A percentile compares a stretch with the other conserved stretches of the same genome.
These are phyloP conservation scores for Fregata magnificens DNA, from an alignment of 2,113 vertebrate species.

Conservation along the genomic window DNA sequence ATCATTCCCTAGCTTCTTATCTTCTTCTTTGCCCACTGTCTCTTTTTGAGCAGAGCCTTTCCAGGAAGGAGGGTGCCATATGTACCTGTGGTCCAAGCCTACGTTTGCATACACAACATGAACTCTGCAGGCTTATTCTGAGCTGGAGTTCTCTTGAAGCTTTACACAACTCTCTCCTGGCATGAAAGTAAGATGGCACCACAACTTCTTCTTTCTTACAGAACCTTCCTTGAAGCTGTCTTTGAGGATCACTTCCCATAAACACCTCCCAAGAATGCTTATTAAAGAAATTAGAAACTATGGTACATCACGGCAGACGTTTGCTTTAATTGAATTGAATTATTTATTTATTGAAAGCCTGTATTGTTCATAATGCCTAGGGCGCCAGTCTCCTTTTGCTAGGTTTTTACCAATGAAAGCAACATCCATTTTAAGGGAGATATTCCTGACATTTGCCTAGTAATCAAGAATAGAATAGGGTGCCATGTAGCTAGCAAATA, in stretches of 20 bases:
- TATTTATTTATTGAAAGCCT: slow-evolving; percentile 45
- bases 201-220: neutral
- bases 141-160: neutral
- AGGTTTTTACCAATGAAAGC: neutral
- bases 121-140: neutral
- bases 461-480: neutral
- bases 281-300: slow-evolving; percentile 34
- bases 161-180: neutral
- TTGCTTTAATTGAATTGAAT: slow-evolving; percentile 40
- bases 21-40: neutral
- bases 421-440: neutral
- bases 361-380: slow-evolving; percentile 13
- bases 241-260: neutral
- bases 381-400: neutral
- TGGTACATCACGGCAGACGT: neutral
- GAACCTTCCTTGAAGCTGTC: neutral
- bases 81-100: neutral
- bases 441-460: neutral
- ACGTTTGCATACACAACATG: neutral
- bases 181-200: neutral
- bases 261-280: neutral
- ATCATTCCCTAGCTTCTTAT: neutral
- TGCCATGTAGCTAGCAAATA: neutral
- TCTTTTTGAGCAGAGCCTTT: neutral
- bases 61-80: neutral